Evolutionary conservation across 2,113 vertebrate species (phyloP).

Genomic region (Lipotes vexillifer): DNA sequence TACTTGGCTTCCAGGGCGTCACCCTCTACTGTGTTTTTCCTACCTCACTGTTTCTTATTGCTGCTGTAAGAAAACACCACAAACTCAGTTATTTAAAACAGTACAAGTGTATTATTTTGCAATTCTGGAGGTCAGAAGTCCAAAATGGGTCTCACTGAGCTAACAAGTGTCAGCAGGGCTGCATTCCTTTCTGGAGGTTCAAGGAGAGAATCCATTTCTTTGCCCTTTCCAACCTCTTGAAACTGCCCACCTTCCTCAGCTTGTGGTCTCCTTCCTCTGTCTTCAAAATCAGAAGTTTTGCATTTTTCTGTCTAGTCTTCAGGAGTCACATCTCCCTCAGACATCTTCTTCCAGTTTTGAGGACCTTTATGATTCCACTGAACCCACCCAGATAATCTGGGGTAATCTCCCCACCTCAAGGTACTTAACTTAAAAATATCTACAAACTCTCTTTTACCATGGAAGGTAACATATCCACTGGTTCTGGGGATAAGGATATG

Average conservation of each 20-base stretch:
- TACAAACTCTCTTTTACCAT: neutral
- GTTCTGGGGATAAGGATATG: neutral
- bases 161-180: neutral
- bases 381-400: neutral
- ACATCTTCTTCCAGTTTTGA: neutral
- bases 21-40: neutral
- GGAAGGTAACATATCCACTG: too few relatives aligned
- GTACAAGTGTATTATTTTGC: neutral
- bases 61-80: neutral
- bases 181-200: neutral
- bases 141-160: neutral
- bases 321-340: neutral
- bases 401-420: neutral
- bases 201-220: neutral
- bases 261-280: neutral
- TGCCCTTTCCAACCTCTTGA: neutral
- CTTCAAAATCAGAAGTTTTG: neutral
- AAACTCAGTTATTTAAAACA: neutral
- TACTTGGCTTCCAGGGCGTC: neutral
- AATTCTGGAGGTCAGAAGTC: neutral
- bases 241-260: neutral
- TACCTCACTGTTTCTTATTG: neutral
- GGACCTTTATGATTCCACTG: too few relatives aligned
- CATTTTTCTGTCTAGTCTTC: neutral
- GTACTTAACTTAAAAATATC: neutral